Evolutionary conservation across 2,888 invertebrate genomes (phyloP), one percentile per base, ranked within the genome.

Genomic region (Hydriomena furcata): DNA sequence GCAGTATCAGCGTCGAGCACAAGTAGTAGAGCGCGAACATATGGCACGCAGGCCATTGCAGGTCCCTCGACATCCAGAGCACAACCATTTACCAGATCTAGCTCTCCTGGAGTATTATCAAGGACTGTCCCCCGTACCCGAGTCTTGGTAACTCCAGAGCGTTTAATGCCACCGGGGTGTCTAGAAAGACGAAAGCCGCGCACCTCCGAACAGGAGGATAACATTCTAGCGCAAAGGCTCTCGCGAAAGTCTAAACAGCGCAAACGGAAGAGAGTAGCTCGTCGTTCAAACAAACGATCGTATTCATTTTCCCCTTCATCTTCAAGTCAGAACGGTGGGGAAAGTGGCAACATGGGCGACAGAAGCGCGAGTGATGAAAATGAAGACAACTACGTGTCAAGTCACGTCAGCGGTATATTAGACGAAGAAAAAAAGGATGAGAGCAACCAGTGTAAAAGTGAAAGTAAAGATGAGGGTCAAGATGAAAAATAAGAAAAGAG

Each of bases 131-230:
- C 27, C 0, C 43, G 43, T 21, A 27, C 27, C n/a, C 34, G 43
- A 10, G 11, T 35, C 7, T 34, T 43, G 17, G 28, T 43, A 12
- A 35, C 35, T 17, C 42, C 42, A 11, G 42, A 43, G 5, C 42
- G 42, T 1, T 7, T 0, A 1, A 25, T 13, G 7, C 21, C 31
- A 1, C 31, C 10, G 12, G 24, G 10, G 4, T 24, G 13, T 6
- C 24, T 13, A 6, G 4, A 12, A 7, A 8, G 11, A n/a, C 6
- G 1, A 6, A 1, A 1, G 7, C 7, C 4, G 20, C 23, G 7
- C 12, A 31, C 31, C 13, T n/a, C 11, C 2, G 20, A 40, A 23
- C n/a, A n/a, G n/a, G n/a, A n/a, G n/a, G n/a, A 7, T 5, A 30
- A 21, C 12, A 21, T 1, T 30, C 1, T 12, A 12, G 3, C 21